These are phyloP conservation scores for Enteromius radiatus DNA, from an alignment of 2,797 vertebrate genomes.

Conservation along the genomic window DNA sequence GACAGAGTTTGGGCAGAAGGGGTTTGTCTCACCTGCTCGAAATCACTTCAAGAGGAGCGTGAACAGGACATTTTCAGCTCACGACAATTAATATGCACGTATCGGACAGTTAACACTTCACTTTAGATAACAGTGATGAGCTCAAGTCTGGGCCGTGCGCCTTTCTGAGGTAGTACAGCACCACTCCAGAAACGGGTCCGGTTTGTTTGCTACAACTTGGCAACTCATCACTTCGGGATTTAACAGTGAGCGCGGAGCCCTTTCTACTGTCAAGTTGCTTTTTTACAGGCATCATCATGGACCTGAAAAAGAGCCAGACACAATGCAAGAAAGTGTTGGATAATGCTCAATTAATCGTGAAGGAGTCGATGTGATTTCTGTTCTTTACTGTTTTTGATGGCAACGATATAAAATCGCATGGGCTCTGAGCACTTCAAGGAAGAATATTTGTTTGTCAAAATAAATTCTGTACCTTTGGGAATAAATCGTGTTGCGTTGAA, in stretches of 20 bases:
- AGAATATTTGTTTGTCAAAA: constrained; percentile 60
- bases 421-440: constrained; percentile 69
- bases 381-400: constrained; percentile 69
- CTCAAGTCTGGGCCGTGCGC: constrained; percentile 52
- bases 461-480: constrained; percentile 23
- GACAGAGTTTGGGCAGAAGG: constrained; percentile 80
- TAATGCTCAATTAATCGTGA: constrained; percentile 52
- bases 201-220: constrained; percentile 63
- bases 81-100: constrained; percentile 72
- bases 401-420: constrained; percentile 65
- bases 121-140: constrained; percentile 59
- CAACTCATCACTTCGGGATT: constrained; percentile 66
- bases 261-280: constrained; percentile 5
- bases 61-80: constrained; percentile 65
- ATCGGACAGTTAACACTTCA: constrained; percentile 65
- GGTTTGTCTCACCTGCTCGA: constrained; percentile 81
- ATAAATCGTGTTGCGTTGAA: constrained; percentile 52
- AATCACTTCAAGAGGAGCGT: constrained; percentile 71
- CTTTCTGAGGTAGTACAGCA: constrained; percentile 32
- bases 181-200: constrained; percentile 20
- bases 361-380: constrained; percentile 68
- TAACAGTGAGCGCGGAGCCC: constrained; percentile 60
- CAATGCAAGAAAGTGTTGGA: constrained; percentile 58
- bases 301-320: constrained; percentile 38
- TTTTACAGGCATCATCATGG: constrained; percentile 33